Evolutionary conservation across 2,888 invertebrate genomes (phyloP), one percentile per base, ranked within the genome.

Genomic region (Apamea crenata): DNA sequence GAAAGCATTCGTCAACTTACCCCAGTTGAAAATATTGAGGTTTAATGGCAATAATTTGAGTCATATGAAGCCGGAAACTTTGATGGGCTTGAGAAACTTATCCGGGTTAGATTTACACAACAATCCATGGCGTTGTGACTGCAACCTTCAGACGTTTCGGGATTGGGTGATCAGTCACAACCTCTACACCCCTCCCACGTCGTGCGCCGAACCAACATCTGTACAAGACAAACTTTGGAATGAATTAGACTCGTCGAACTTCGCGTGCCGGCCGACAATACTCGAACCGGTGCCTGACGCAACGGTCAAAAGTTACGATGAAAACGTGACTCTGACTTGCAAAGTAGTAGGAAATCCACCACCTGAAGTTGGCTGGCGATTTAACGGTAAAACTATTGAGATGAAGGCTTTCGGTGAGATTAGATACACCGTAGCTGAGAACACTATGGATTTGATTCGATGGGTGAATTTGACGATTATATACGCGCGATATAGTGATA

Each of bases 81-180:
- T 98, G 89, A 97, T 97, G 90, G 97, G 97, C 32, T 95, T 99
- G 70, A 96, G 97, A 69, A 98, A 98, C 91, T 96, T 99, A 79
- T 97, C 97, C 47, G 98, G 98, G 77, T 95, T 99, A 63, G 98
- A 98, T 89, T 96, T 99, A 67, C 98, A 98, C 90, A 98, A 98
- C 87, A 99, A 99, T 93, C 98, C 98, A 0, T 99, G 99, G 99
- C 97, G 98, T 80, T 99, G 99, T 94, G 98, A 99, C 91, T 99
- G 99, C 93, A 97, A 98, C 88, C 95, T 99, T 85, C 98, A 98
- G 92, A 97, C 97, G 74, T 98, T 99, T 89, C 97, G 98, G 63
- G 98, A 98, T 91, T 98, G 98, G 97, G 97, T 98, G 81, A 97
- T 98, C 77, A 97, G 97, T 87, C 97, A 97, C 85, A 98, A 98